Base-by-base conservation (phyloP, 2,797 vertebrate species). In the Hoplostethus mediterraneus region DNA sequence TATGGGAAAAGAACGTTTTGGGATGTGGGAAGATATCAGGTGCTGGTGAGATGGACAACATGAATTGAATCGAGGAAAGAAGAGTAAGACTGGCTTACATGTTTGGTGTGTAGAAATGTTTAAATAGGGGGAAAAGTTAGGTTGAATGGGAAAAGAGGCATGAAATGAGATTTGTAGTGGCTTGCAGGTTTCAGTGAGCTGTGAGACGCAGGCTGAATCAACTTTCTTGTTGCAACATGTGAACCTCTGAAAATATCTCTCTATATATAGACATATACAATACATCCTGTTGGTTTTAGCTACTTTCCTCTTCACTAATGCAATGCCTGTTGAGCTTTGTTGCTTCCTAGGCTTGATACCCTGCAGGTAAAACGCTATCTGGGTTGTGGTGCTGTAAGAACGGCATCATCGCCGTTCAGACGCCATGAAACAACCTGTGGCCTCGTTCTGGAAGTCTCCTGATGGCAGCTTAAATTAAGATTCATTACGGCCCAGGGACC, bases 381-480 rank as follows among this genome's bases (percentile, higher is more conserved):
- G 9, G 44, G 30, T 61, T 59, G 57, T 47, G 49, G 57, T 49
- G 49, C 33, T 47, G 54, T 48, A 51, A 73, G 48, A 63, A 25
- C 16, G 61, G 47, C 71, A 51, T 65, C 33, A n/a, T 6, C 25
- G 56, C 42, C 67, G 63, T 59, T 49, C 52, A 47, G 51, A 42
- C n/a, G 31, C 42, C 14, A 56, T n/a, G 14, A 66, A 79, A 71
- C 72, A 58, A 53, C 63, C 63, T 4, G 3, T 42, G 67, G 59
- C 55, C 55, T 75, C 1, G 16, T 74, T 76, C 49, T 59, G 72
- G 40, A 75, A 53, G 47, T 73, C 54, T 76, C 70, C 65, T 56
- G 71, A 59, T 72, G 56, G 59, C 69, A 73, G 25, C 56, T 82
- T 55, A 80, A 75, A 83, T 86, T 75, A 79, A 69, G 78, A 88